phyloP scores from a whole-genome alignment of 2,888 invertebrate species.

The Drosophila pegasa region DNA sequence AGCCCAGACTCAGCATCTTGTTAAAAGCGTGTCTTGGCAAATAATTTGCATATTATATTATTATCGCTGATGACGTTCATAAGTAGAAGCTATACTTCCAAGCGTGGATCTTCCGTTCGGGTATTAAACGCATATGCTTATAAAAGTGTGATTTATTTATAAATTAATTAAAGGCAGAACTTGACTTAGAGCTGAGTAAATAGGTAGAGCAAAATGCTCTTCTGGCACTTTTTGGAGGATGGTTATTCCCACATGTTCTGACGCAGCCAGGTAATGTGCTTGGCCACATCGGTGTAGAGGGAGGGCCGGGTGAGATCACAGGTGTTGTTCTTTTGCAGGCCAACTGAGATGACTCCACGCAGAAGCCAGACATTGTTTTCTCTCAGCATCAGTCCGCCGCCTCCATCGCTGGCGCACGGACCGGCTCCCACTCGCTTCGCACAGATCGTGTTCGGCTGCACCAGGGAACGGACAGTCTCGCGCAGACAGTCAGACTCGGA shows the following conservation, averaged over 20 bases:
- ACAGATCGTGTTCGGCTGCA: constrained; percentile 80
- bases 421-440: constrained; percentile 82
- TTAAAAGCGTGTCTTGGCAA: constrained; percentile 1
- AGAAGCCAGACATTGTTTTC: constrained; percentile 84
- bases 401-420: constrained; percentile 87
- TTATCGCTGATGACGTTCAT: constrained; percentile 22
- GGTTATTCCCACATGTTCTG: constrained; percentile 64
- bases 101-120: constrained; percentile 22
- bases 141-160: constrained; percentile 16
- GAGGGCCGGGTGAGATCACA: constrained; percentile 88
- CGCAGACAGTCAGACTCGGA: constrained; percentile 85
- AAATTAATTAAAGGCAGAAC: constrained; percentile 19
- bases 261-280: constrained; percentile 86
- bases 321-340: constrained; percentile 72
- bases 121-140: background rate
- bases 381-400: constrained; percentile 86
- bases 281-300: constrained; percentile 88
- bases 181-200: background rate
- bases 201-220: background rate
- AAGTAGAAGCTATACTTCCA: background rate
- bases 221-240: background rate
- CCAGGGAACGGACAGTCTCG: constrained; percentile 82
- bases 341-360: constrained; percentile 86
- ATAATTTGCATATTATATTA: constrained; percentile 35
- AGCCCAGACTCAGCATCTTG: constrained; percentile 9